These are phyloP conservation scores for Channallabes apus DNA, from an alignment of 2,797 vertebrate species.

Conservation along the genomic window DNA sequence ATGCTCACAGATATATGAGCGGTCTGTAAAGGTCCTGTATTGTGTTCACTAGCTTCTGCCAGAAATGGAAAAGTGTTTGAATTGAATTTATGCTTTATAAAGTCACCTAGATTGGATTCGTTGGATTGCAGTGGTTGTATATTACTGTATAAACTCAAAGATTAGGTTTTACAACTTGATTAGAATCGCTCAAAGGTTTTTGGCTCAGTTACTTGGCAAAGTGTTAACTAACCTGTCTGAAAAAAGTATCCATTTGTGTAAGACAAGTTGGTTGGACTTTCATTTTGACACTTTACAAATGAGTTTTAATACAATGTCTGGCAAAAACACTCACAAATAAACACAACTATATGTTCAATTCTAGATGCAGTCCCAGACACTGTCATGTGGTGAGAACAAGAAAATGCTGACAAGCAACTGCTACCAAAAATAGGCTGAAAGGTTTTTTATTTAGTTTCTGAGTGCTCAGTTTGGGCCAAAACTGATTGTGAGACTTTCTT, in stretches of 20 bases:
- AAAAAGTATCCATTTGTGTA: not conserved
- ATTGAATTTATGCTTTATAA: not conserved
- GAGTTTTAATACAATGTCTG: not conserved
- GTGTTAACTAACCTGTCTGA: not conserved
- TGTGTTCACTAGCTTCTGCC: not conserved
- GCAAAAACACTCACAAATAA: not conserved
- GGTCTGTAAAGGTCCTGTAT: not conserved
- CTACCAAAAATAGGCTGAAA: not conserved
- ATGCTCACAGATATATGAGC: not conserved
- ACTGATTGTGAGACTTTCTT: not conserved
- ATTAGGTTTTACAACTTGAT: not conserved
- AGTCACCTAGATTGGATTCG: not conserved
- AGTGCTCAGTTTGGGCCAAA: not conserved
- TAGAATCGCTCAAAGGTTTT: not conserved
- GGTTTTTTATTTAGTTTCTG: not conserved
- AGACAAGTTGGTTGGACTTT: not conserved
- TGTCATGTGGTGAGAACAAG: not conserved
- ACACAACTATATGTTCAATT: constrained; percentile 2
- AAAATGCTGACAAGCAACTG: constrained; percentile 2
- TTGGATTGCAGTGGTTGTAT: not conserved
- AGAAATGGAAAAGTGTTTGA: not conserved
- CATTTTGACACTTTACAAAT: not conserved
- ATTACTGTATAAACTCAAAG: not conserved
- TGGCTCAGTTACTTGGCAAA: not conserved
- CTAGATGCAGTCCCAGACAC: not conserved